These are phyloP conservation scores for Zelostemma sp. DNA, from an alignment of 1,140 invertebrate species.

Conservation along the genomic window DNA sequence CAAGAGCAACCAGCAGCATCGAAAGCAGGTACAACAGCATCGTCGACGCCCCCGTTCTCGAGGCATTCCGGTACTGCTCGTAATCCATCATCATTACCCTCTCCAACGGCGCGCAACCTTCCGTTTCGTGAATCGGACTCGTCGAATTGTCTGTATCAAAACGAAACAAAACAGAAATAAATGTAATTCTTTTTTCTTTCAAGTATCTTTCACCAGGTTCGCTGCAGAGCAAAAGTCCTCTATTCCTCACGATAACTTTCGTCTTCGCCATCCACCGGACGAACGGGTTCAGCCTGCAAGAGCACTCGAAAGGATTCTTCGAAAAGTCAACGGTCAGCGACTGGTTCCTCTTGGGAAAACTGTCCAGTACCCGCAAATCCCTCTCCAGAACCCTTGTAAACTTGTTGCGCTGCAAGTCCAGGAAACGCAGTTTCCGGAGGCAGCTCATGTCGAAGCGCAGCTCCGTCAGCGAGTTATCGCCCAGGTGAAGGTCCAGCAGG, in stretches of 20 bases:
- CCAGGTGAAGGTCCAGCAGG: constrained; percentile 78
- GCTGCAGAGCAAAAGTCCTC: constrained; percentile 71
- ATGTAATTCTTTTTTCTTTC: constrained; percentile 8
- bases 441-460: constrained; percentile 80
- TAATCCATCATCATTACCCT: constrained; percentile 22
- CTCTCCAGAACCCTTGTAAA: constrained; percentile 73
- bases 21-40: constrained; percentile 73
- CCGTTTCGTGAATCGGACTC: constrained; percentile 48
- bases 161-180: constrained; percentile 15
- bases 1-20: constrained; percentile 70
- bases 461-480: constrained; percentile 75
- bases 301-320: constrained; percentile 79
- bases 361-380: constrained; percentile 75
- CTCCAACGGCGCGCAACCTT: constrained; percentile 46
- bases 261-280: constrained; percentile 76
- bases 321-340: constrained; percentile 77
- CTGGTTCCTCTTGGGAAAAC: constrained; percentile 70
- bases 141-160: constrained; percentile 57
- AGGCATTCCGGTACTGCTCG: constrained; percentile 25
- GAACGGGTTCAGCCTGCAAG: constrained; percentile 75
- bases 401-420: constrained; percentile 80
- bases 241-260: constrained; percentile 74
- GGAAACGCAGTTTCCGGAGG: constrained; percentile 75
- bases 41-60: constrained; percentile 67
- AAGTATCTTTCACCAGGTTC: constrained; percentile 38